These are phyloP conservation scores for Xestoiulus laeticollis DNA, from an alignment of 2,888 invertebrate genomes.

Conservation along the genomic window DNA sequence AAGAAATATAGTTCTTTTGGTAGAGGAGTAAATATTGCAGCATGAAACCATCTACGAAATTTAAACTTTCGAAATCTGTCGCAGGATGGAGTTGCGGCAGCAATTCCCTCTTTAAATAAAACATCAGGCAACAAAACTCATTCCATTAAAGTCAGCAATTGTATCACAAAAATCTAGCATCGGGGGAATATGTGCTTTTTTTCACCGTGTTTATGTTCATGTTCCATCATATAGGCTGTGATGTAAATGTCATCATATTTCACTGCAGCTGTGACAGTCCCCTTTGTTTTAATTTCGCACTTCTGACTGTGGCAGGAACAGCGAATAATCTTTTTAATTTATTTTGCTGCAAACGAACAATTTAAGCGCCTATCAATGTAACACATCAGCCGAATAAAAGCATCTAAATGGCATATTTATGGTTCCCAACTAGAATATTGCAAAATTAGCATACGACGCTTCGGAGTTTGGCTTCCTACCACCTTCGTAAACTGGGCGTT, in stretches of 20 bases:
- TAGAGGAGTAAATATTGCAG: too few relatives aligned
- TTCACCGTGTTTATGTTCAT: not conserved
- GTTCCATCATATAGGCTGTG: slow-evolving; percentile 13
- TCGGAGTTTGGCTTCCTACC: not conserved
- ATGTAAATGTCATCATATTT: slow-evolving; percentile 25
- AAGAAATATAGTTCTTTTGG: too few relatives aligned
- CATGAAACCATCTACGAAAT: too few relatives aligned
- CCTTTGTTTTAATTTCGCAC: slow-evolving; percentile 38
- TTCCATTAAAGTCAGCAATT: slow-evolving; percentile 15
- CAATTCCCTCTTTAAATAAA: not conserved
- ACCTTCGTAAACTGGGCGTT: not conserved
- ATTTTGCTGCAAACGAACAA: slow-evolving; percentile 41
- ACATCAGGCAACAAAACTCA: slow-evolving; percentile 9
- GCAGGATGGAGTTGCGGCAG: not conserved
- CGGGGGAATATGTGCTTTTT: not conserved
- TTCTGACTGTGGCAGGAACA: not conserved
- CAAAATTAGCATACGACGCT: not conserved
- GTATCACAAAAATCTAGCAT: not conserved
- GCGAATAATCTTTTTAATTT: slow-evolving; percentile 38
- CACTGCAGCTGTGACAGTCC: slow-evolving; percentile 43
- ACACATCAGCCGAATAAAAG: slow-evolving; percentile 40
- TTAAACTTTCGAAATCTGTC: not conserved
- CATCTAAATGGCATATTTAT: slow-evolving; percentile 9
- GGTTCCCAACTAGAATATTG: not conserved
- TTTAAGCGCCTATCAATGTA: slow-evolving; percentile 40